Percentiles rank a stretch among this genome's conserved stretches.
These are phyloP conservation scores for Notoglanidium macrostoma DNA, from an alignment of 2,797 vertebrate genomes.

Conservation along the genomic window DNA sequence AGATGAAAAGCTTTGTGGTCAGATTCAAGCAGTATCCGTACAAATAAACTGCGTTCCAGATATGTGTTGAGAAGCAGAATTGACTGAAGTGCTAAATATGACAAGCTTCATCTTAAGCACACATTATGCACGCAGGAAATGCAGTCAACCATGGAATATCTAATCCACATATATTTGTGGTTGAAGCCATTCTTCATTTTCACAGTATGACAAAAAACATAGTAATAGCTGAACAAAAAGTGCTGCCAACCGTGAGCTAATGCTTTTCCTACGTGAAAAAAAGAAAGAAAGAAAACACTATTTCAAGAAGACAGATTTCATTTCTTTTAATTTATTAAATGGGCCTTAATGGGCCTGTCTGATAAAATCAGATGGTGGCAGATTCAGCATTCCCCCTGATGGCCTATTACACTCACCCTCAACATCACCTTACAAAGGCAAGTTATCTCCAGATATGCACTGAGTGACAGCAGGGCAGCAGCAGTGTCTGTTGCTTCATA, in stretches of 20 bases:
- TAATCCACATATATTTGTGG: slow-evolving; percentile 38
- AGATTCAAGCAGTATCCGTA: slow-evolving; percentile 25
- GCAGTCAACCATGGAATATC: slow-evolving; percentile 25
- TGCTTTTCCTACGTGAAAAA: slow-evolving; percentile 58
- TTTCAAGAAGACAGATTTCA: slow-evolving; percentile 46
- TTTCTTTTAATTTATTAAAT: slow-evolving; percentile 55
- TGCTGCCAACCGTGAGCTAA: not conserved
- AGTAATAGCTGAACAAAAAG: not conserved
- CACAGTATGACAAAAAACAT: not conserved
- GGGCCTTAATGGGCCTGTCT: slow-evolving; percentile 49
- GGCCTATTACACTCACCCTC: slow-evolving; percentile 61
- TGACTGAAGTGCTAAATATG: slow-evolving; percentile 25
- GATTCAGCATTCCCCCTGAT: slow-evolving; percentile 48
- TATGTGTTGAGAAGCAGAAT: slow-evolving; percentile 15
- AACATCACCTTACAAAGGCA: slow-evolving; percentile 65
- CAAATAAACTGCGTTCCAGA: slow-evolving; percentile 22
- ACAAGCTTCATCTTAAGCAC: slow-evolving; percentile 19
- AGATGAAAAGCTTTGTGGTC: slow-evolving; percentile 26
- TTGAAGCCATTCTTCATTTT: slow-evolving; percentile 23
- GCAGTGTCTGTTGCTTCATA: slow-evolving; percentile 60
- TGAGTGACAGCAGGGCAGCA: slow-evolving; percentile 61
- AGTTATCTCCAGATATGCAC: slow-evolving; percentile 61
- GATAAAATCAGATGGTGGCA: slow-evolving; percentile 44
- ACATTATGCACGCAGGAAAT: slow-evolving; percentile 21
- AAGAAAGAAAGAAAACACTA: slow-evolving; percentile 30